Base-by-base conservation (phyloP, 2,797 vertebrate genomes). In the Fistularia commersonii region DNA sequence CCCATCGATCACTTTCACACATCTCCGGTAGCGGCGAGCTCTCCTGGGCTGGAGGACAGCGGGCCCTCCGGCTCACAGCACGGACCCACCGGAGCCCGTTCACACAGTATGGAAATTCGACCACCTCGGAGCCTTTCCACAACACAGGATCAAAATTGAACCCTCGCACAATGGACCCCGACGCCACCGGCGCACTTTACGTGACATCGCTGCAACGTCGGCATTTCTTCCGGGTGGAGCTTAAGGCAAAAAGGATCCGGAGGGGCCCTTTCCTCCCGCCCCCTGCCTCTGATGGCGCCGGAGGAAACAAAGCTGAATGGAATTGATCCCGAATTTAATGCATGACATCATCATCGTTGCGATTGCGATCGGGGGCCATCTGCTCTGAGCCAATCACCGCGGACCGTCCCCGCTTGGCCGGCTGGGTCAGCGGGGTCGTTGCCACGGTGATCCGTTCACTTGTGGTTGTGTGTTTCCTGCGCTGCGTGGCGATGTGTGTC, bases 361-460 rank as follows among this genome's bases (percentile, higher is more conserved):
- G 54, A 76, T 83, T 66, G 77, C 66, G 66, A 61, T 69, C 59
- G 50, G 76, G 72, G 64, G 71, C 85, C 87, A 89, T 87, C 86
- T 87, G 88, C 71, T 57, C 63, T 15, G 11, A 57, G 69, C 48
- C 66, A 47, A 61, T 76, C 66, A 54, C 52, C 41, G 60, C 36
- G 65, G 61, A 60, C 63, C 41, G 59, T 45, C 58, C 61, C 57
- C 62, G 51, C 72, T 49, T 61, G 11, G 62, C 61, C 11, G 39
- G 42, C 5, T 0, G 62, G 69, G 76, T 73, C 67, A 51, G 5
- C 1, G 45, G 43, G 64, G 53, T 67, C 12, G 50, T 75, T 56
- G 39, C 68, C 65, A 63, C 3, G 11, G 67, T 6, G 64, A 80
- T 72, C 39, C 53, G 45, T 64, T 69, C 57, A 56, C 49, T 77